Percentiles rank a stretch among this genome's conserved stretches.
phyloP scores from a whole-genome alignment of 53 echinoderm and acorn worm genomes.

The Astropecten irregularis region DNA sequence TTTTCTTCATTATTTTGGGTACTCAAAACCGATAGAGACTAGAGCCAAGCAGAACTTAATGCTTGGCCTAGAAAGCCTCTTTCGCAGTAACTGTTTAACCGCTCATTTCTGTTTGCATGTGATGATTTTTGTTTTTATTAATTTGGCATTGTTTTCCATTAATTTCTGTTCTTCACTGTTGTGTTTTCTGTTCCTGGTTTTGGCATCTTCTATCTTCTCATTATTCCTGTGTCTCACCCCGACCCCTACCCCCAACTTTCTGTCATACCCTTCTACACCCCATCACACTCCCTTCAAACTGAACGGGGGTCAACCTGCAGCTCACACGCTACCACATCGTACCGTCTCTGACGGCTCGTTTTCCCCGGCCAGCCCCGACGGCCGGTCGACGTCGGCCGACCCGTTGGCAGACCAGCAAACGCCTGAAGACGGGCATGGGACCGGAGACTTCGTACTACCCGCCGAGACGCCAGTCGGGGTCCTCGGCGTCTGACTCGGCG shows the following conservation, averaged over 20 bases:
- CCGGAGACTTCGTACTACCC: background rate
- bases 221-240: background rate
- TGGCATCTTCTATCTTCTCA: background rate
- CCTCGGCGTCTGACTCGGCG: background rate
- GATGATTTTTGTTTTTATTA: slow-evolving; percentile 18
- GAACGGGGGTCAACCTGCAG: slow-evolving; percentile 14
- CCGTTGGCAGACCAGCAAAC: slow-evolving; percentile 31
- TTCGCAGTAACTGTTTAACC: too few relatives aligned
- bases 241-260: background rate
- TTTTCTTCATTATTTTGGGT: too few relatives aligned
- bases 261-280: background rate
- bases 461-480: background rate
- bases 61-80: too few relatives aligned
- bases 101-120: too few relatives aligned
- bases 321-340: slow-evolving; percentile 17
- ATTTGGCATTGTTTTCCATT: slow-evolving; percentile 14
- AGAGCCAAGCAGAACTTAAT: too few relatives aligned
- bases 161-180: slow-evolving; percentile 9
- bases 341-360: slow-evolving; percentile 25
- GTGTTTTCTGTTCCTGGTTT: background rate
- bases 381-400: slow-evolving; percentile 32
- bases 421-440: slow-evolving; percentile 3
- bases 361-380: slow-evolving; percentile 32
- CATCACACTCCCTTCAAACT: background rate
- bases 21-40: too few relatives aligned